Evolutionary conservation across 2,797 vertebrate genomes (phyloP), one percentile per base, ranked within the genome.

Genomic region (Nasua narica): DNA sequence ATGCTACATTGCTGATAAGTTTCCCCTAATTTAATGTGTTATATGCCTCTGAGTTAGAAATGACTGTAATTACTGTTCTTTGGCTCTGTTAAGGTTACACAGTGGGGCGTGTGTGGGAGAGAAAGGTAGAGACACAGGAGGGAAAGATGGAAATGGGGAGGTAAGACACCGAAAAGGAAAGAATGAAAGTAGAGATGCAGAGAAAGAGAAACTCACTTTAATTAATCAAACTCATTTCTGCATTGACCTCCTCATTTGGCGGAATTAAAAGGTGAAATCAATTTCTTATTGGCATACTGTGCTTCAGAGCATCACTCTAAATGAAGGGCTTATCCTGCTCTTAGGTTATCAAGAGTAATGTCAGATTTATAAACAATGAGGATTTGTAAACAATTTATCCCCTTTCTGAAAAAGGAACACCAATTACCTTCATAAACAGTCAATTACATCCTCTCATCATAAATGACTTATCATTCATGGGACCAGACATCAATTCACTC

Each of bases 281-380:
- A 0, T 78, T 91, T 94, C 13, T 96, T 27, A 35, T 88, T 90
- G 15, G 14, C 19, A 27, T 58, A 32, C 29, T 79, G 13, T 67
- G 6, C 54, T 94, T 91, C 46, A 85, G 19, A 92, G 11, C 29
- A 65, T 79, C 43, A 56, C 50, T 79, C 88, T 83, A 92, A 65
- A 78, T 37, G 6, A 70, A 43, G 14, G 5, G 37, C 27, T 85
- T 78, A 54, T 43, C 19, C 43, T 6, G 58, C 52, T 90, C 15
- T 91, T 82, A 43, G 70, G 56, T 95, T 76, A 82, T 94, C 52
- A 88, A 92, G 21, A 65, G 29, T 70, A 90, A 92, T 90, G 25
- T 86, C 40, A 94, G 37, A 96, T 86, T 95, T 92, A 86, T 3
- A 76, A 88, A 35, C 21, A 85, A n/a, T 87, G 13, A 83, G 16